Percentiles rank a stretch among this genome's conserved stretches.
Conservation (phyloP, 2,888 invertebrate species). For the Ormyrus nitidulus region DNA sequence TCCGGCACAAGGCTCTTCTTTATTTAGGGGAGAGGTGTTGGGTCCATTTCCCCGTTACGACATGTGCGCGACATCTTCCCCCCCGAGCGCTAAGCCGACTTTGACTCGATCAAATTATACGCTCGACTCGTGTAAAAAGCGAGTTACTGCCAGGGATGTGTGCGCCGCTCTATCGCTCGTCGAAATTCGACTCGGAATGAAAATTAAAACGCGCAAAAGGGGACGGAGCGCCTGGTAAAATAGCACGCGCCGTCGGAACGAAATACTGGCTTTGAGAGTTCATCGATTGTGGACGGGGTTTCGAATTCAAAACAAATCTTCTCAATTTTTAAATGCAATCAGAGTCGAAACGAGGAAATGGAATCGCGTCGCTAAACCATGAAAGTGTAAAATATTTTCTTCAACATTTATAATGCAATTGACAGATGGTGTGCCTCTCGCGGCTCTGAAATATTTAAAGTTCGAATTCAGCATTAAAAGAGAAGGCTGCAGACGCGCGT, state of each 20-base stretch:
- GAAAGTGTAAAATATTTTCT: too few species aligned
- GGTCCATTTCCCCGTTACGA: constrained; percentile 31
- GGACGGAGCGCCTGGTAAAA: constrained; percentile 27
- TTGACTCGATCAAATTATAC: constrained; percentile 49
- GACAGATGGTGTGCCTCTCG: too few species aligned
- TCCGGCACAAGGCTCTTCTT: constrained; percentile 29
- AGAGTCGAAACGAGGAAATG: too few species aligned
- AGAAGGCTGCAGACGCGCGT: neutral
- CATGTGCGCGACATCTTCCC: constrained; percentile 8
- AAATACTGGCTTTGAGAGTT: constrained; percentile 19
- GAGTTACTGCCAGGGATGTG: neutral
- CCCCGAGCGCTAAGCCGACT: constrained; percentile 16
- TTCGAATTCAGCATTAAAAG: neutral
- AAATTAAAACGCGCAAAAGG: constrained; percentile 37
- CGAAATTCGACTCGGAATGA: constrained; percentile 50
- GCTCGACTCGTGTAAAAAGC: constrained; percentile 38
- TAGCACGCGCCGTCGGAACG: neutral
- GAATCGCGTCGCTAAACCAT: too few species aligned
- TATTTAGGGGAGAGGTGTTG: constrained; percentile 32
- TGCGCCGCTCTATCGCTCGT: neutral
- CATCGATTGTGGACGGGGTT: constrained; percentile 2
- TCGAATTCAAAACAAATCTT: neutral
- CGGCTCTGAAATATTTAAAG: neutral
- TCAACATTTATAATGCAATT: too few species aligned
- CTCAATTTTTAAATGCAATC: too few species aligned